Conservation (phyloP, 1,140 invertebrate genomes). For the Pseudomyrmex gracilis region DNA sequence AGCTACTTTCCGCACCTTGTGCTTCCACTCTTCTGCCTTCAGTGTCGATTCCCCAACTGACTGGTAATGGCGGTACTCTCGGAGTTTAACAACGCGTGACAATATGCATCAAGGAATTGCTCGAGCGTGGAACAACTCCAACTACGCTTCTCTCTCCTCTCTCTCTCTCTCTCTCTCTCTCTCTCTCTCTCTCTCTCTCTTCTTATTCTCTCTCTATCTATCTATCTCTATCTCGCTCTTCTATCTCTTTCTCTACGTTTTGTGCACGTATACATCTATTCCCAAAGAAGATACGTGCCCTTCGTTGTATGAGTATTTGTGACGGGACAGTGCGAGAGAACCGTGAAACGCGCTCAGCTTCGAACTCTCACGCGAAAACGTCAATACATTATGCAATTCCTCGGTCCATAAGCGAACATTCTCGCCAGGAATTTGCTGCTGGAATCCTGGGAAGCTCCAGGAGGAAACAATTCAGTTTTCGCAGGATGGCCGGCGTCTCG, state of each 20-base stretch:
- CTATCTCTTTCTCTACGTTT: conserved; percentile 20
- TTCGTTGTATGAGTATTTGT: conserved; percentile 4
- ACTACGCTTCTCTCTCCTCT: conserved; percentile 41
- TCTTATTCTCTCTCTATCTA: not conserved
- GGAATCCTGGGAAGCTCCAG: conserved; percentile 54
- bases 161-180: conserved; percentile 30
- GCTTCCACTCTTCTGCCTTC: conserved; percentile 47
- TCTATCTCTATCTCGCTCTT: not conserved
- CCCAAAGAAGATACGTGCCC: conserved; percentile 61
- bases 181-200: conserved; percentile 25
- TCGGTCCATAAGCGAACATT: conserved; percentile 82
- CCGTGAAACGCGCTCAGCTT: conserved; percentile 31
- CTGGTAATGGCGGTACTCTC: conserved; percentile 79
- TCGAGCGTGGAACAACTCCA: conserved; percentile 73
- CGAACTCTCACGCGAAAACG: conserved; percentile 77
- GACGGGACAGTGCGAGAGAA: conserved; percentile 41
- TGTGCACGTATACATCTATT: conserved; percentile 50
- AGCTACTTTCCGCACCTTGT: conserved; percentile 49
- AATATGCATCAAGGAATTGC: conserved; percentile 82
- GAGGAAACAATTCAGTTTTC: conserved; percentile 32
- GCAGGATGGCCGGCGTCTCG: not conserved
- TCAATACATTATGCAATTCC: conserved; percentile 84
- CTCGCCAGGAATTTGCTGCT: conserved; percentile 74
- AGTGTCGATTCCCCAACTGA: conserved; percentile 67
- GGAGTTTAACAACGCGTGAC: conserved; percentile 84